Evolutionary conservation across 2,888 invertebrate genomes (phyloP).

Genomic region (Sinopyrophorus schimmeli): DNA sequence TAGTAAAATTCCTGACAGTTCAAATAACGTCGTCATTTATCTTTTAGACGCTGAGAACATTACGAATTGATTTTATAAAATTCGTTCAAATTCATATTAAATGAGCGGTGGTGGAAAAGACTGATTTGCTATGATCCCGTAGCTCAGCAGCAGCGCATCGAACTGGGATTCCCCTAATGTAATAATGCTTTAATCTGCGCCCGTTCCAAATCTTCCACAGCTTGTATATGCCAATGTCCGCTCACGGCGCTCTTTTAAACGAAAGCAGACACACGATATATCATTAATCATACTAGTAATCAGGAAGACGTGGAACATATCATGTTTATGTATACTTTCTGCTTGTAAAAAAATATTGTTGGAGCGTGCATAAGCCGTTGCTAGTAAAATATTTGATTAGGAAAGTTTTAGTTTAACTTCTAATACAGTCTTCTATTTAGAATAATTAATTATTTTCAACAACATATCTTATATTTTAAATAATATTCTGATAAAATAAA

Average conservation of each 20-base stretch:
- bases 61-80: constrained; percentile 16
- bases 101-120: constrained; percentile 29
- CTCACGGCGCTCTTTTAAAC: constrained; percentile 41
- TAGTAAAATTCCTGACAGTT: constrained; percentile 3
- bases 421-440: neutral
- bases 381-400: constrained; percentile 17
- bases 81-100: constrained; percentile 20
- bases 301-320: constrained; percentile 44
- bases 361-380: constrained; percentile 6
- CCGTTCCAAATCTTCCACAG: constrained; percentile 46
- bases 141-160: constrained; percentile 41
- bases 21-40: constrained; percentile 21
- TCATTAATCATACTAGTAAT: constrained; percentile 51
- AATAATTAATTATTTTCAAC: constrained; percentile 12
- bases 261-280: constrained; percentile 46
- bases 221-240: constrained; percentile 50
- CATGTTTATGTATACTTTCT: constrained; percentile 38
- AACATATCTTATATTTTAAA: too few species aligned
- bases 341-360: constrained; percentile 30
- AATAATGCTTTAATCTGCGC: constrained; percentile 51
- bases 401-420: constrained; percentile 7
- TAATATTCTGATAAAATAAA: too few species aligned
- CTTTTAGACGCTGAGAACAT: constrained; percentile 17
- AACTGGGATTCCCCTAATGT: constrained; percentile 49
- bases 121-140: constrained; percentile 32